Evolutionary conservation across 2,113 vertebrate genomes (phyloP).

Genomic region (Pica pica): DNA sequence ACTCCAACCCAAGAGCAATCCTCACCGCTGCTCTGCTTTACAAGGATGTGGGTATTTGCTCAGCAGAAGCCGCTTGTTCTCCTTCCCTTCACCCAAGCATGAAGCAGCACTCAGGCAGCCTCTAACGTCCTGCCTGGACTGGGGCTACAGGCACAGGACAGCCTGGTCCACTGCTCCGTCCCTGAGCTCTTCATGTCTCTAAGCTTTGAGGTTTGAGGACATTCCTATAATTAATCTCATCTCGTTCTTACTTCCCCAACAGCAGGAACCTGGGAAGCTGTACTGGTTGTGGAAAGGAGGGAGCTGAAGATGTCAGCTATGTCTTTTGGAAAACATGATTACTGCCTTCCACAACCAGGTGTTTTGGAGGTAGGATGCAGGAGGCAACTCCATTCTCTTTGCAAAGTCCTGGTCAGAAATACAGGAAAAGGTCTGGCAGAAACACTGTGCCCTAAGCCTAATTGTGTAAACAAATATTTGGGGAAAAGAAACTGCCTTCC

Average conservation of each 20-base stretch:
- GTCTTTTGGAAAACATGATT: neutral
- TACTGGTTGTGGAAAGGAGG: neutral
- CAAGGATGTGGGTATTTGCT: neutral
- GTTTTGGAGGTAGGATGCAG: neutral
- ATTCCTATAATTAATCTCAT: neutral
- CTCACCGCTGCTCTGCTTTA: neutral
- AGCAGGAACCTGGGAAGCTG: neutral
- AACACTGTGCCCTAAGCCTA: neutral
- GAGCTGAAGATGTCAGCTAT: neutral
- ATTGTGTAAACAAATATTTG: neutral
- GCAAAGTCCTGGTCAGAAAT: neutral
- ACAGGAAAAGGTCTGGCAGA: neutral
- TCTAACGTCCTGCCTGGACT: neutral
- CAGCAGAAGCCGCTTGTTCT: neutral
- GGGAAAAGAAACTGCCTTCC: neutral
- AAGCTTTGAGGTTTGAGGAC: neutral
- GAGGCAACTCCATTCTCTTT: neutral
- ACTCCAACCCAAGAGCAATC: neutral
- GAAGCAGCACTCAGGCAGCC: neutral
- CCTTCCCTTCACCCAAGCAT: neutral
- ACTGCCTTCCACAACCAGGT: neutral
- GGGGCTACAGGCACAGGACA: neutral
- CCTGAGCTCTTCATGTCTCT: neutral
- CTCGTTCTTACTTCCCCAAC: neutral
- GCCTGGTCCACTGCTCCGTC: neutral